Conservation (phyloP, 1,140 invertebrate species). For the Pachyrhynchus sulphureomaculatus region DNA sequence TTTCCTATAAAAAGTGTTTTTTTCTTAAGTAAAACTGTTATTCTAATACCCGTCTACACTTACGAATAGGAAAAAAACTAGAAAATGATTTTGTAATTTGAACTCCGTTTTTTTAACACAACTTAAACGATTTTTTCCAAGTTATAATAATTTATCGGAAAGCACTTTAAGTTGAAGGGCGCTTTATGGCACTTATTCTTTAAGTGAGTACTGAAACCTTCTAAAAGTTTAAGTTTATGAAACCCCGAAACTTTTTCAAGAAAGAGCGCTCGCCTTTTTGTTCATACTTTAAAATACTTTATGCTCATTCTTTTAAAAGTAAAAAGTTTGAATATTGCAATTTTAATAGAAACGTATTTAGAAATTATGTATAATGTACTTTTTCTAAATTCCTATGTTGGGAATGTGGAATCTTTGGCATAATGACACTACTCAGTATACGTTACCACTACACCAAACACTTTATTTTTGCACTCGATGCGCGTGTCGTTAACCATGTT, state of each 20-base stretch:
- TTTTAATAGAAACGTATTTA: no score
- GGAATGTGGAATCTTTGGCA: no score
- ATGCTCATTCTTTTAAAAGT: conserved; percentile 8
- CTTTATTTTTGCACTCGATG: no score
- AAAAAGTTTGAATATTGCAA: background rate
- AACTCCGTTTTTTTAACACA: conserved; percentile 1
- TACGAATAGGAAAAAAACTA: no score
- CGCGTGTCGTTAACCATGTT: no score
- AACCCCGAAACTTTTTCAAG: background rate
- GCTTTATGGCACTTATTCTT: conserved; percentile 23
- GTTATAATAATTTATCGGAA: conserved; percentile 24
- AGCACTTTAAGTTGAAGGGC: conserved; percentile 20
- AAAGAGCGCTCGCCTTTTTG: conserved; percentile 5
- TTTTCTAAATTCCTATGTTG: no score
- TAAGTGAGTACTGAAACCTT: conserved; percentile 27
- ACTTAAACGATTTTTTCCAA: conserved; percentile 11
- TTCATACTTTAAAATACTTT: conserved; percentile 2
- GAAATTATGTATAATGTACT: no score
- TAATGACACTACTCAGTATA: no score
- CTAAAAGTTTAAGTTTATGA: conserved; percentile 24
- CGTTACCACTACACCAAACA: no score
- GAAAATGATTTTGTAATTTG: background rate
- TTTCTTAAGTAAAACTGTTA: no score
- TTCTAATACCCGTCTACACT: no score
- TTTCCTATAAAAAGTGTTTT: no score